Evolutionary conservation across 1,140 invertebrate species (phyloP).

Genomic region (Trypoxylus dichotomus): DNA sequence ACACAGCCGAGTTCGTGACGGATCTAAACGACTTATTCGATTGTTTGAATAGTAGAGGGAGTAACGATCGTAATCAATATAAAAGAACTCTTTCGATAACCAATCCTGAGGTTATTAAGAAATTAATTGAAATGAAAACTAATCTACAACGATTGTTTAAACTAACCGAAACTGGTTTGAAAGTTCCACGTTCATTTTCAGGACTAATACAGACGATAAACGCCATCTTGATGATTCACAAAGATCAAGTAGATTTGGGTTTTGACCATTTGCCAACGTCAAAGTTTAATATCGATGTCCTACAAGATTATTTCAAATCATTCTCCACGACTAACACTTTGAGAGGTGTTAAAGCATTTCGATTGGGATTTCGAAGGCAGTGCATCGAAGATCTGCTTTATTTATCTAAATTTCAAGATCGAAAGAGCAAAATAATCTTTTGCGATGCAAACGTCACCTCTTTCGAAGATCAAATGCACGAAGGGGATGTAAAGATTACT

Average conservation of each 20-base stretch:
- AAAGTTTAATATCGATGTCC: not conserved
- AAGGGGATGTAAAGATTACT: not conserved
- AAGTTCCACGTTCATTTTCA: not conserved
- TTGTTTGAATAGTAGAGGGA: slow-evolving; percentile 31
- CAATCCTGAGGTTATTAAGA: not conserved
- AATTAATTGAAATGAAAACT: not conserved
- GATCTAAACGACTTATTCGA: slow-evolving; percentile 40
- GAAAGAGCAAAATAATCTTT: not conserved
- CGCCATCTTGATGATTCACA: not conserved
- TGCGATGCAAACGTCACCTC: not conserved
- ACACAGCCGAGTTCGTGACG: slow-evolving; percentile 36
- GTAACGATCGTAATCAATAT: no score
- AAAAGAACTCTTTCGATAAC: no score
- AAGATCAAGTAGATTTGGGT: not conserved
- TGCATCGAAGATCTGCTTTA: not conserved
- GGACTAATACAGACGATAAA: slow-evolving; percentile 9
- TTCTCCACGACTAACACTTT: not conserved
- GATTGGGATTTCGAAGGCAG: not conserved
- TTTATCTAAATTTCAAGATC: not conserved
- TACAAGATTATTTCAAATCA: not conserved
- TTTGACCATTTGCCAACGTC: not conserved
- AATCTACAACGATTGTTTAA: not conserved
- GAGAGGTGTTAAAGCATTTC: not conserved
- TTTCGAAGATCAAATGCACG: not conserved
- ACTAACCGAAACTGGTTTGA: not conserved